phyloP scores from a whole-genome alignment of 23 tunicate genomes.

The Aplidium turbinatum region DNA sequence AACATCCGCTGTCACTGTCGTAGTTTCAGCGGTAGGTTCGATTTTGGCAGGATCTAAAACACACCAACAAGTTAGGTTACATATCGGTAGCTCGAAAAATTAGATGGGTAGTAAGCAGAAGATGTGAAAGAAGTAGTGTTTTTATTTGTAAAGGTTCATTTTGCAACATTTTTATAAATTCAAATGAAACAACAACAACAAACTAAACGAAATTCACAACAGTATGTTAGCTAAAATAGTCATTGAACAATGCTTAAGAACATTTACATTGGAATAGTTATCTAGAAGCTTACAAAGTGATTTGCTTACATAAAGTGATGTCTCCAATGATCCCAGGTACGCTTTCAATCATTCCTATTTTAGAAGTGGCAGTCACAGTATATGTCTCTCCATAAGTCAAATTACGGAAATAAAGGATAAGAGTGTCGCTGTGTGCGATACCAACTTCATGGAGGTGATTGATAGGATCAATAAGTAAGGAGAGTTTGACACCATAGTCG shows the following conservation, averaged over 20 bases:
- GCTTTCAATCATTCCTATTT: constrained; percentile 32
- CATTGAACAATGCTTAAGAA: too few relatives aligned
- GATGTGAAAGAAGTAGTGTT: too few relatives aligned
- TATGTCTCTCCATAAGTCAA: constrained; percentile 55
- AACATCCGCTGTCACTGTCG: constrained; percentile 35
- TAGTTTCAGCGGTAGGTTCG: constrained; percentile 26
- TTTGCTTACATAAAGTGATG: constrained; percentile 51
- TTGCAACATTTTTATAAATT: too few relatives aligned
- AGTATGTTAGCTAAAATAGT: too few relatives aligned
- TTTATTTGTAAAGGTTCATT: too few relatives aligned
- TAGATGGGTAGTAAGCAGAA: too few relatives aligned
- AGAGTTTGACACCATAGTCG: constrained; percentile 31
- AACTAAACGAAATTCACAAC: too few relatives aligned
- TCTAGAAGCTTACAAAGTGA: too few relatives aligned
- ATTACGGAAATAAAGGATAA: constrained; percentile 10
- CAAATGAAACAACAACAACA: too few relatives aligned
- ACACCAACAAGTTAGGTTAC: neutral
- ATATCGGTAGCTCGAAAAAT: too few relatives aligned
- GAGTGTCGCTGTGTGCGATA: constrained; percentile 11
- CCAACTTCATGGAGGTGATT: constrained; percentile 5
- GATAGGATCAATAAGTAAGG: constrained; percentile 7
- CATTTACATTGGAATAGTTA: too few relatives aligned
- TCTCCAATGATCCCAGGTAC: constrained; percentile 6
- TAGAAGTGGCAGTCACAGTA: constrained; percentile 21
- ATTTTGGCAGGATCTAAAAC: constrained; percentile 51